Evolutionary conservation across 1,140 invertebrate species (phyloP), one percentile per base, ranked within the genome.

Genomic region (Drosophila murphyi): DNA sequence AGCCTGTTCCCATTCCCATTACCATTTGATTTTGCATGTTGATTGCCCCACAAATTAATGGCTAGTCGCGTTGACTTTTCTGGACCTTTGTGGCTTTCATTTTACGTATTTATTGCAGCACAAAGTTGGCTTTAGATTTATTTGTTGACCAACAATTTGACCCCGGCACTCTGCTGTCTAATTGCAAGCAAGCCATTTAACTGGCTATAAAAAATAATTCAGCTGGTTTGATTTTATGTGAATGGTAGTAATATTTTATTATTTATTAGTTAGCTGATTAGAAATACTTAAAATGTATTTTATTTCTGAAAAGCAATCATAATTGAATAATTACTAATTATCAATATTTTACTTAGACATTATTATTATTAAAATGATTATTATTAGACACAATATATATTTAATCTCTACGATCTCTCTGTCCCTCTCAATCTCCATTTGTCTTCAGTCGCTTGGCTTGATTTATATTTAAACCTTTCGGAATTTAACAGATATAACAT

Each of bases 11-110:
- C 41, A 45, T 34, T n/a, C n/a, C 35, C 63, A 47, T 61, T 48
- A 7, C 32, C 32, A 3, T 29, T 82, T 77, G 82, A 86, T 87
- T 82, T 81, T 65, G 39, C 65, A 85, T 82, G 71, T 68, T 47
- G 82, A 86, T 86, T 78, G 35, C 20, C 3, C 45, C 41, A 64
- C 7, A 79, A 86, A 81, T 76, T 78, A 85, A 85, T 85, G 82
- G 78, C 37, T 55, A 61, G 34, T 34, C 50, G 57, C 59, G 35
- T 57, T 76, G 55, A 60, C 69, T 76, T 76, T 48, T 37, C 41
- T 48, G 55, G 35, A 72, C 64, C 43, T 60, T 43, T 50, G 39
- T 62, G 20, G 72, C 75, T 82, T 78, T 74, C 64, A 45, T 62
- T 75, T 80, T 8, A 54, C 12, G 57, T 35, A 48, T 61, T 61